A percentile compares a stretch with the other conserved stretches of the same genome.
Evolutionary conservation across 2,888 invertebrate genomes (phyloP).

Genomic region (Ditula angustiorana): DNA sequence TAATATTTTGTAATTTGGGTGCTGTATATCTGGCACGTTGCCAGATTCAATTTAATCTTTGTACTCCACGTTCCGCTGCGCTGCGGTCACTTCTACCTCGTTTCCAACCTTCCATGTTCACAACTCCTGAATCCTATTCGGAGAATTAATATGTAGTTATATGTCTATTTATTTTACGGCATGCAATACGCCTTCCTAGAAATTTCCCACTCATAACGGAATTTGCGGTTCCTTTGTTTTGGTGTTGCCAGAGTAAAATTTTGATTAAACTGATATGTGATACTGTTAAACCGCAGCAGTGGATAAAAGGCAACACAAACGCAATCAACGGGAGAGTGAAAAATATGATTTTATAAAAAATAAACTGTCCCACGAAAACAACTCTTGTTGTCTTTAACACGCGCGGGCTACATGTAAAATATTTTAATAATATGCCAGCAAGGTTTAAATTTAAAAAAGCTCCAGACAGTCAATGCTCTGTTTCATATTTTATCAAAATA

Average conservation of each 20-base stretch:
- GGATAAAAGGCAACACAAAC: conserved; percentile 1
- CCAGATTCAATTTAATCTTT: conserved; percentile 41
- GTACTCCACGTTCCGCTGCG: conserved; percentile 37
- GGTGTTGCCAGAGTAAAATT: background rate
- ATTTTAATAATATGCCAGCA: background rate
- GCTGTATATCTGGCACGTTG: conserved; percentile 35
- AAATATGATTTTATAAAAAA: conserved; percentile 1
- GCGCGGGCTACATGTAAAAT: background rate
- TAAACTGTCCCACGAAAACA: background rate
- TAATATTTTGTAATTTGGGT: conserved; percentile 41
- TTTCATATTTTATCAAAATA: background rate
- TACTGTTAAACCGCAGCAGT: background rate
- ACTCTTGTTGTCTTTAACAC: background rate
- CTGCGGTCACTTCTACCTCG: conserved; percentile 41
- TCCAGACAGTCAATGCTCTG: no score
- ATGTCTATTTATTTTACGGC: conserved; percentile 7
- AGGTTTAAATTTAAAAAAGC: no score
- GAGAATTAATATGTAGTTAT: conserved; percentile 28
- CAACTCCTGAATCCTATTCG: conserved; percentile 33
- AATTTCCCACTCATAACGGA: background rate
- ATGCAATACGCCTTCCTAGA: background rate
- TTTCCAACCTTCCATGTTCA: conserved; percentile 31
- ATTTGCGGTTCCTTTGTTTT: background rate
- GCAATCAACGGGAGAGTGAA: background rate
- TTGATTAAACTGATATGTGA: conserved; percentile 3